Base-by-base conservation (phyloP, 2,888 invertebrate genomes). In the Drosophila nr. medialis region DNA sequence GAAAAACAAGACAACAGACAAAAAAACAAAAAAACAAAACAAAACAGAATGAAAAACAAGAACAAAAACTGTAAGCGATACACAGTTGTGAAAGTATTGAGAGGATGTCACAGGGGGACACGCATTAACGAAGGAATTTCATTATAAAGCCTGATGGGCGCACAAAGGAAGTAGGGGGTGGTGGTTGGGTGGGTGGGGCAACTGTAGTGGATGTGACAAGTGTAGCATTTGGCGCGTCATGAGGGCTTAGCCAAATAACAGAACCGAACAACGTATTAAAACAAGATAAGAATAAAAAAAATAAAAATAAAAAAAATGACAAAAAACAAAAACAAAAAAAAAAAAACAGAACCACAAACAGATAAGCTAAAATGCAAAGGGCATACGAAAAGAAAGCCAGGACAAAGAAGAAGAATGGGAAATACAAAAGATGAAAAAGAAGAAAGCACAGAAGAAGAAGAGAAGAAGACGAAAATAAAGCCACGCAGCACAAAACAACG, bases 71-170 rank as follows among this genome's bases (percentile, higher is more conserved):
- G 80, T 76, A 75, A 76, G 51, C 64, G 77, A 77, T 77, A 80
- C 63, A 70, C 64, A 76, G 59, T 64, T 75, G 77, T 61, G 53
- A 56, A 72, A 77, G 77, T 81, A 81, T 77, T 77, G 77, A 81
- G 81, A 72, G 72, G 66, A 77, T 72, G 77, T 77, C 81, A 81
- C 72, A 66, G 67, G 72, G 67, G 81, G 77, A 81, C 72, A 72
- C 77, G 60, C 77, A 77, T 81, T 77, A 81, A 67, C 72, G 77
- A 58, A 68, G 67, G 72, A 49, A 77, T 77, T 81, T 77, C 73
- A 81, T 77, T 81, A 81, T 72, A 81, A 68, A 81, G 48, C 72
- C 72, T 66, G 65, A 51, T 61, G 50, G 54, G 62, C 32, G 59
- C 36, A 24, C 15, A 36, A 45, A 18, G 55, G 40, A 38, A 29